phyloP scores from a whole-genome alignment of 2,113 vertebrate species.

The Odobenus rosmarus region DNA sequence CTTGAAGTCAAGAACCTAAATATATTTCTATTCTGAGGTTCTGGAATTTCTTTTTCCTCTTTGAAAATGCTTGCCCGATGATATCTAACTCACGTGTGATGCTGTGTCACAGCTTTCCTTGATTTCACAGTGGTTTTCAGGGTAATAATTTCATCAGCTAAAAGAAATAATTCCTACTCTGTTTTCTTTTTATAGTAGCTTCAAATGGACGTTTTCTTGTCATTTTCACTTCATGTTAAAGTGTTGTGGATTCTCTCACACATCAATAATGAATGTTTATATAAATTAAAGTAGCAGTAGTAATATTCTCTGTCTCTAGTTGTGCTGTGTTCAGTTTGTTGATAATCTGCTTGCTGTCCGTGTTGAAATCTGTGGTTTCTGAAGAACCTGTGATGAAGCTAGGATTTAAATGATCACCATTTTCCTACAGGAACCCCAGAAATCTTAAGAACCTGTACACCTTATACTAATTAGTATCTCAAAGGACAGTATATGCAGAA shows the following conservation, averaged over 20 bases:
- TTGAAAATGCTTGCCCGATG: background rate
- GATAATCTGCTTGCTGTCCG: background rate
- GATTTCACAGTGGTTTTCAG: slow-evolving; percentile 23
- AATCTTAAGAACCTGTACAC: background rate
- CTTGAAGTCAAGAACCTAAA: background rate
- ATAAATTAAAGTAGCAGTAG: background rate
- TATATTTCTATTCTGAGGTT: background rate
- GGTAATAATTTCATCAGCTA: background rate
- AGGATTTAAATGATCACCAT: background rate
- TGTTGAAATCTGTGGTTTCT: background rate
- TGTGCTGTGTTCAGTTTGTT: background rate
- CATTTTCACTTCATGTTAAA: background rate
- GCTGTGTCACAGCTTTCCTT: background rate
- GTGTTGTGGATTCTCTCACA: background rate
- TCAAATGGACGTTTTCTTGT: background rate
- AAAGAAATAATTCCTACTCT: background rate
- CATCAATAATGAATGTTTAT: background rate
- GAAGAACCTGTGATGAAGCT: background rate
- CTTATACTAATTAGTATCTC: background rate
- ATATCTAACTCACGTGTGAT: background rate
- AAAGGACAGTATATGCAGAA: background rate
- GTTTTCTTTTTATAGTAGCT: background rate
- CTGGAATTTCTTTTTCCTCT: slow-evolving; percentile 5
- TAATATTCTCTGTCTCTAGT: background rate
- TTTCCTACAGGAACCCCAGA: background rate